phyloP scores from a whole-genome alignment of 1,140 invertebrate species.

The Metopolophium dirhodum region DNA sequence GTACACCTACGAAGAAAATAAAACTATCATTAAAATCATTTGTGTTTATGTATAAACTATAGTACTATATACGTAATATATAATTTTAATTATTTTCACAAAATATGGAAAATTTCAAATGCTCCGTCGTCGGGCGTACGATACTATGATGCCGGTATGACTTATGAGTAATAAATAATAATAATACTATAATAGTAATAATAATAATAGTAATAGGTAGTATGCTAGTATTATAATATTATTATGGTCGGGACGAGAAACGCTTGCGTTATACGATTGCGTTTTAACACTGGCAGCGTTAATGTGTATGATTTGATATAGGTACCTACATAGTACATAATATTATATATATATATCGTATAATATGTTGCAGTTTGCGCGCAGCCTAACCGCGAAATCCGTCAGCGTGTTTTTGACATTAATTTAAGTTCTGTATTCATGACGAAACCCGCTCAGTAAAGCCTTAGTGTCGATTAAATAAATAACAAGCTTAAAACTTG shows the following conservation, averaged over 20 bases:
- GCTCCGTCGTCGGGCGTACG: neutral
- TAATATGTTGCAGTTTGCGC: neutral
- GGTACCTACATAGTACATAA: neutral
- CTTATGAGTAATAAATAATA: neutral
- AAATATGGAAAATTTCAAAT: neutral
- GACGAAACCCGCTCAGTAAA: constrained; percentile 27
- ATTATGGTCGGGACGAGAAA: neutral
- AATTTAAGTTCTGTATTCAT: constrained; percentile 41
- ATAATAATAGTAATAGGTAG: neutral
- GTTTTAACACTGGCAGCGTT: neutral
- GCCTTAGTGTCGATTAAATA: constrained; percentile 40
- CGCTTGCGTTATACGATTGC: neutral
- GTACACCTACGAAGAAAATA: neutral
- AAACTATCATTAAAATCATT: neutral
- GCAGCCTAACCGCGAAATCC: neutral
- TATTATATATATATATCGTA: neutral
- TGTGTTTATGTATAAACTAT: neutral
- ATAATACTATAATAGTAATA: too few relatives aligned
- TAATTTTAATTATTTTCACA: neutral
- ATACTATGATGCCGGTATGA: neutral
- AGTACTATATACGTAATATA: neutral
- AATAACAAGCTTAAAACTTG: constrained; percentile 43
- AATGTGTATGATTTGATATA: neutral
- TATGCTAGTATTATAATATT: neutral
- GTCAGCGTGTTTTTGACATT: constrained; percentile 37